A percentile compares a stretch with the other conserved stretches of the same genome.
Conservation (phyloP, 2,113 vertebrate genomes). For the Talpa occidentalis region DNA sequence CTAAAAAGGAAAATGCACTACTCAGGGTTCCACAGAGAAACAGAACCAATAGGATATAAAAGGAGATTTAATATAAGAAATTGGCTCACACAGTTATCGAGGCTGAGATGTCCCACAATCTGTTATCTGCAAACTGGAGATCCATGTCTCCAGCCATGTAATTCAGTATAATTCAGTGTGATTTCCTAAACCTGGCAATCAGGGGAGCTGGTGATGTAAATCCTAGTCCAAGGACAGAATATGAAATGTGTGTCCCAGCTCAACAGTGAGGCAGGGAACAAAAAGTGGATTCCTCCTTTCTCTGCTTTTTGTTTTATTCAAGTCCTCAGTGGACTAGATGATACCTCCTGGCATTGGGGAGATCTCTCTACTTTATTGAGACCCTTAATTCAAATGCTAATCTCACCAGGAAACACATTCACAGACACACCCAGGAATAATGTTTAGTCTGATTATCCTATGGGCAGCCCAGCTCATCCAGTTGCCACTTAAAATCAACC, state of each 20-base stretch:
- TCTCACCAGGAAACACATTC: not conserved
- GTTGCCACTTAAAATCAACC: not conserved
- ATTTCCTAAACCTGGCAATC: not conserved
- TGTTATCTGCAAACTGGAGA: not conserved
- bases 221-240: not conserved
- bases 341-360: not conserved
- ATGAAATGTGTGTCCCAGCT: not conserved
- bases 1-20: not conserved
- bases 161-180: not conserved
- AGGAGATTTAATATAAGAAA: not conserved
- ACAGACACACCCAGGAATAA: not conserved
- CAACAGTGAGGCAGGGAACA: not conserved
- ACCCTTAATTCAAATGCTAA: not conserved
- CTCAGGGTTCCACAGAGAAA: not conserved
- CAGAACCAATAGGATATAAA: not conserved
- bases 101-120: not conserved
- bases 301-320: not conserved
- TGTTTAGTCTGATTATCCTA: not conserved
- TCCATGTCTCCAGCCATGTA: too few relatives aligned
- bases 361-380: not conserved
- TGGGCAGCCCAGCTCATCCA: not conserved
- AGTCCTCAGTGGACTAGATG: not conserved
- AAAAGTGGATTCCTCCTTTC: not conserved
- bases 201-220: not conserved
- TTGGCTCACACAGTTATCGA: not conserved